Base-by-base conservation (phyloP, 2,888 invertebrate species). In the Endotricha flammealis region DNA sequence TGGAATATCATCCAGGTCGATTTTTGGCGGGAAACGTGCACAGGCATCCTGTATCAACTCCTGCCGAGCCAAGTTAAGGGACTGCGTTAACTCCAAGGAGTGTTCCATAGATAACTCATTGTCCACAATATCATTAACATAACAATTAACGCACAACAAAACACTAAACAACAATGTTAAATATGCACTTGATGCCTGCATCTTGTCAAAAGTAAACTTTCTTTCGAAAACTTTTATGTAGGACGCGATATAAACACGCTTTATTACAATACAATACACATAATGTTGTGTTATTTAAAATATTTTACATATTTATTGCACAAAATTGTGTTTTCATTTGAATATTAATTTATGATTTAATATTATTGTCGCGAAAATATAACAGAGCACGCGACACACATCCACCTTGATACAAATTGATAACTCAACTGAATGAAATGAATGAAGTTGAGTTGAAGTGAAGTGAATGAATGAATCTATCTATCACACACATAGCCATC, bases 1-100 rank as follows among this genome's bases (percentile, higher is more conserved):
- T 16, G 80, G 77, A 28, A 90, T 59, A 42, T 88, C 76, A 42
- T 87, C 77, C n/a, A 89, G 39, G 4, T 62, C 62, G 22, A 68
- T 67, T 38, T 61, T 74, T 22, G 83, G 77, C 3, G 85, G 82
- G 45, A 87, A 77, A 2, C 77, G 82, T 34, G 88, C 81, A 57
- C 93, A 93, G 44, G 88, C 85, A 42, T 89, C 88, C 52, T 90
- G 89, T 44, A 91, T 76, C 29, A 86, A 75, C 53, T 91, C 90
- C 64, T 90, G 90, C 0, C 91, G 79, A 27, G 89, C 90, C 50
- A 91, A 80, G 66, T 91, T 90, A 63, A 89, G 80, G 32, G 90
- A 88, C 66, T 90, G 90, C 48, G 90, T 90, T 57, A 90, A 65
- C 56, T 90, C 89, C 48, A 90, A 64, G 7, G 90, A 87, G 57